Evolutionary conservation across 2,888 invertebrate species (phyloP), one percentile per base, ranked within the genome.

Genomic region (Cephalotes varians): DNA sequence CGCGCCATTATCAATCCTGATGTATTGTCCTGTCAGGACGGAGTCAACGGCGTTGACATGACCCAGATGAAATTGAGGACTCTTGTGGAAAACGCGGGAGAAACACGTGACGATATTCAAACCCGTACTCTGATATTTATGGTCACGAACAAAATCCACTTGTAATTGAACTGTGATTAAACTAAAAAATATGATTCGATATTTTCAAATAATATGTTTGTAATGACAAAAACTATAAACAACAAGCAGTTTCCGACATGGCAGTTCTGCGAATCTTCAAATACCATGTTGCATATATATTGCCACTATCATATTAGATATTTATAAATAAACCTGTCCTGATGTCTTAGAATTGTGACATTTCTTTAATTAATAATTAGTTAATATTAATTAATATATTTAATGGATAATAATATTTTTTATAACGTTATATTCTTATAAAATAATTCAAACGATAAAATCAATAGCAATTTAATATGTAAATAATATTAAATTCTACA

Each of bases 11-110:
- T 90, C 90, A 85, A 87, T 91, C 84, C 86, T 85, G 85, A 85
- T 84, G 91, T 87, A 90, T 91, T 91, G 89, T 91, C 81, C 90
- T 89, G 88, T 89, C 88, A 84, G 85, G 82, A 44, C 47, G 80
- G 83, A 88, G 87, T 89, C 85, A 90, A 85, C 90, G 84, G 54
- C 74, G 82, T 69, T 90, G 91, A 91, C 91, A 88, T 86, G 91
- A 91, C 89, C 91, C 85, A 91, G 89, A 91, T 91, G 89, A 84
- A 82, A 86, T 90, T 84, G 89, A 89, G 88, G 79, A 83, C 88
- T 90, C 90, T 90, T 85, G 77, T 60, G 77, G 80, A 62, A 77
- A 60, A 60, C 31, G 28, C 37, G 40, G 47, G 64, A 49, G 58
- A 60, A 80, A 80, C 49, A 80, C 58, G 60, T 80, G 60, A 28